Percentiles rank a stretch among this genome's conserved stretches.
phyloP scores from a whole-genome alignment of 2,797 vertebrate species.

The Rhinophrynus dorsalis region DNA sequence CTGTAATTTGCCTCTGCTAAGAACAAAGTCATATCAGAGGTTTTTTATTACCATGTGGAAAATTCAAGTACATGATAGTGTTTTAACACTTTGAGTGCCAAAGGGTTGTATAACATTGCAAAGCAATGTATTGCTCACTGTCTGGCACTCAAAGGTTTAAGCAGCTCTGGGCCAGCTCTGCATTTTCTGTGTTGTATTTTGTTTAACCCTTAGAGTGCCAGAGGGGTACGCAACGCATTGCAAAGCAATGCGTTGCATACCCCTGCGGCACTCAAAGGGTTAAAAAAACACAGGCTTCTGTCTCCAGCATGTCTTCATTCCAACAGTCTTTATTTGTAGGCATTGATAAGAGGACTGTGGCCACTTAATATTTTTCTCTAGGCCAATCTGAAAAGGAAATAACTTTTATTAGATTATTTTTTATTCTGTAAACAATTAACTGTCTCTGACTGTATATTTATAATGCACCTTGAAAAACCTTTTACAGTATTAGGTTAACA shows the following conservation, averaged over 20 bases:
- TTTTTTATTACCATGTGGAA: conserved; percentile 9
- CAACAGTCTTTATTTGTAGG: neutral
- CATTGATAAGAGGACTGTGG: conserved; percentile 11
- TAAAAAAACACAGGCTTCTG: neutral
- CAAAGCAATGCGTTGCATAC: too few species aligned
- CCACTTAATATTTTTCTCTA: conserved; percentile 2
- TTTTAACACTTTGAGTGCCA: neutral
- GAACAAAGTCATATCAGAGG: neutral
- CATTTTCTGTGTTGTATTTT: neutral
- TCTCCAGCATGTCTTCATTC: neutral
- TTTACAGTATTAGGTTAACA: neutral
- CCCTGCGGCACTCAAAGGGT: too few species aligned
- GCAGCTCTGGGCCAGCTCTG: neutral
- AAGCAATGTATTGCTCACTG: too few species aligned
- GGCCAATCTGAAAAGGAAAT: neutral
- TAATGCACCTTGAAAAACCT: neutral
- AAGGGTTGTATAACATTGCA: too few species aligned
- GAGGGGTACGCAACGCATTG: too few species aligned
- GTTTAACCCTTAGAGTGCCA: too few species aligned
- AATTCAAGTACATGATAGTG: conserved; percentile 3
- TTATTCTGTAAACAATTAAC: conserved; percentile 3
- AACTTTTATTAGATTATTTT: neutral
- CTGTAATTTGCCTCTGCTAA: neutral
- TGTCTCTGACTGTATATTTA: neutral
- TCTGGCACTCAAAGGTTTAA: too few species aligned